A percentile compares a stretch with the other conserved stretches of the same genome.
Evolutionary conservation across 2,888 invertebrate genomes (phyloP).

Genomic region (Resseliella maxima): DNA sequence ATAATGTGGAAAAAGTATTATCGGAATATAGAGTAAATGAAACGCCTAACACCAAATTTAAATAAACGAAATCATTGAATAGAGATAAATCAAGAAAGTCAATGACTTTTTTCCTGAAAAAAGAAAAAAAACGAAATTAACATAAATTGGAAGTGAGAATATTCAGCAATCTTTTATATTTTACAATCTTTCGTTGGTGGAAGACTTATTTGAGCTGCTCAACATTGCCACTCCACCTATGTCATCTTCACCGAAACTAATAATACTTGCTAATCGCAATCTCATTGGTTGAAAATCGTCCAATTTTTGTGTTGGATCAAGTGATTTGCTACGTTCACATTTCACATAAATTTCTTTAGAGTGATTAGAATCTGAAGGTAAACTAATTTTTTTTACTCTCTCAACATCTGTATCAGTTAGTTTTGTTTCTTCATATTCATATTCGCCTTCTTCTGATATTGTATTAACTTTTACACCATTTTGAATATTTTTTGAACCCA

Average conservation of each 20-base stretch:
- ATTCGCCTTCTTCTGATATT: not conserved
- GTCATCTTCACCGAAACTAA: slow-evolving; percentile 66
- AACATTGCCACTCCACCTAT: slow-evolving; percentile 65
- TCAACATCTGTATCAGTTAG: not conserved
- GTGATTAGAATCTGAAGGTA: not conserved
- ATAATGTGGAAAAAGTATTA: slow-evolving; percentile 76
- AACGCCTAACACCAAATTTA: slow-evolving; percentile 78
- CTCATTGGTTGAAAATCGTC: not conserved
- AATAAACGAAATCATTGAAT: slow-evolving; percentile 73
- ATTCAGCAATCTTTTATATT: too few species aligned
- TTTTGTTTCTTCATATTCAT: not conserved
- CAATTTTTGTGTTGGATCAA: slow-evolving; percentile 1
- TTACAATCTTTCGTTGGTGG: slow-evolving; percentile 69
- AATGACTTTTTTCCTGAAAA: slow-evolving; percentile 61
- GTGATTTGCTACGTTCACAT: slow-evolving; percentile 8
- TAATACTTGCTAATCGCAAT: slow-evolving; percentile 65
- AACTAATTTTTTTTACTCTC: not conserved
- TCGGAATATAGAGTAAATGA: slow-evolving; percentile 77
- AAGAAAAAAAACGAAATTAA: slow-evolving; percentile 71
- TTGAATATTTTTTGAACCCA: not conserved
- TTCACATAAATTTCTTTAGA: not conserved
- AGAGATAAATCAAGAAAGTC: slow-evolving; percentile 72
- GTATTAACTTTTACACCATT: not conserved
- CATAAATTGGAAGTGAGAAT: slow-evolving; percentile 73
- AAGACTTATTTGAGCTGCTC: not conserved